phyloP scores from a whole-genome alignment of 2,888 invertebrate genomes.

The Andricus curvator region DNA sequence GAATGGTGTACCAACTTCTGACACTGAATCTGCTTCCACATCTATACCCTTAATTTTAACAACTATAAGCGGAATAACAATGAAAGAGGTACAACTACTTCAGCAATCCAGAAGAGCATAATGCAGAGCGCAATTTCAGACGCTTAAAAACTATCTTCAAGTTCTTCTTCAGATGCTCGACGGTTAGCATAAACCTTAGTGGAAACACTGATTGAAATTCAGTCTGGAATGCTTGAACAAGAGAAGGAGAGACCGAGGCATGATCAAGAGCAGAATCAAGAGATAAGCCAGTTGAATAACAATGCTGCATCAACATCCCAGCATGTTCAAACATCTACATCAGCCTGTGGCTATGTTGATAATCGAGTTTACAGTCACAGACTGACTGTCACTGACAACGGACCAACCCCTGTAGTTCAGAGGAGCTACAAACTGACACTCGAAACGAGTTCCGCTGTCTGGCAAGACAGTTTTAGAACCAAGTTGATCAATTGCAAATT shows the following conservation, averaged over 20 bases:
- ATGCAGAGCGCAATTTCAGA: neutral
- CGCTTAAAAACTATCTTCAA: neutral
- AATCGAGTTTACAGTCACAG: too few species aligned
- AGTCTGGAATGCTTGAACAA: too few species aligned
- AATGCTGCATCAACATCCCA: too few species aligned
- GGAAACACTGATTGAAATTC: too few species aligned
- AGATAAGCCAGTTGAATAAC: too few species aligned
- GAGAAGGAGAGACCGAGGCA: neutral
- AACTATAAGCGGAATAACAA: too few species aligned
- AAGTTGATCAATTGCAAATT: slow-evolving; percentile 49
- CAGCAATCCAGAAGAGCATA: neutral
- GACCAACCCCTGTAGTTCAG: slow-evolving; percentile 45
- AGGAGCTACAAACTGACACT: slow-evolving; percentile 49
- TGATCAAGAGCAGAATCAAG: neutral
- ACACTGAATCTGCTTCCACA: too few species aligned
- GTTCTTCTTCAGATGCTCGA: neutral
- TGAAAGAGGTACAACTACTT: neutral
- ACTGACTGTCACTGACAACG: neutral
- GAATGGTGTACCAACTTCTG: too few species aligned
- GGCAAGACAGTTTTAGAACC: slow-evolving; percentile 50
- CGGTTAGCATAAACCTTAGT: neutral
- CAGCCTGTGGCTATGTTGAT: neutral
- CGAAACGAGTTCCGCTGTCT: slow-evolving; percentile 48
- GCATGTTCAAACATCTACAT: neutral
- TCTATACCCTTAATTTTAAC: too few species aligned